Evolutionary conservation across 1,140 invertebrate genomes (phyloP), one percentile per base, ranked within the genome.

Genomic region (Drosophila arawakana): DNA sequence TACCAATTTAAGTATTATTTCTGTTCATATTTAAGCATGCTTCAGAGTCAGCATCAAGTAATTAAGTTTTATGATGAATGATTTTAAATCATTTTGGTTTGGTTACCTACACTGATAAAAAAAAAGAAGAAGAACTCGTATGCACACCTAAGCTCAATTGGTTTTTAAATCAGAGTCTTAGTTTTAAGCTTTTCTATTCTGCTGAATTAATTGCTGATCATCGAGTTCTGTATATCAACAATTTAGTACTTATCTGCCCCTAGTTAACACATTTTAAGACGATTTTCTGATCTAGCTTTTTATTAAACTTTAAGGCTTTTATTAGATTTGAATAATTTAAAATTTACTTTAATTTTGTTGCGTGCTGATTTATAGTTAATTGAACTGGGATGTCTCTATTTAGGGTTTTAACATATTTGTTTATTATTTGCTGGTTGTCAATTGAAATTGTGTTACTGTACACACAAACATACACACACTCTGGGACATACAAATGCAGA

Each of bases 371-470:
- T 11, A 10, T 18, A 47, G 39, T 70, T 55, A 44, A 30, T 37
- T 30, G 47, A 30, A 58, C 7, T n/a, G 49, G 35, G 50, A 54
- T 54, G 50, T n/a, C 50, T 54, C 50, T 54, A 30, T 3, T 54
- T 30, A 30, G 21, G 46, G 18, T 9, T 37, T 54, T 54, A 54
- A 54, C 50, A 54, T 52, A 54, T 54, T 54, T 54, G 34, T 37
- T 37, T 54, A 54, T 54, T 35, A 73, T 73, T 79, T 73, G 68
- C 67, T 47, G 54, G 76, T 88, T 83, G 80, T 83, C 83, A 88
- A 88, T 88, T 83, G 80, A 82, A 74, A 71, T 70, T 73, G 65
- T 79, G 72, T 83, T 71, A 61, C 73, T 35, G 63, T 44, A 63
- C 41, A 59, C 58, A 58, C 35, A 57, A 63, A 54, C 66, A 62